Base-by-base conservation (phyloP, 2,888 invertebrate species). In the Notodromas monacha region DNA sequence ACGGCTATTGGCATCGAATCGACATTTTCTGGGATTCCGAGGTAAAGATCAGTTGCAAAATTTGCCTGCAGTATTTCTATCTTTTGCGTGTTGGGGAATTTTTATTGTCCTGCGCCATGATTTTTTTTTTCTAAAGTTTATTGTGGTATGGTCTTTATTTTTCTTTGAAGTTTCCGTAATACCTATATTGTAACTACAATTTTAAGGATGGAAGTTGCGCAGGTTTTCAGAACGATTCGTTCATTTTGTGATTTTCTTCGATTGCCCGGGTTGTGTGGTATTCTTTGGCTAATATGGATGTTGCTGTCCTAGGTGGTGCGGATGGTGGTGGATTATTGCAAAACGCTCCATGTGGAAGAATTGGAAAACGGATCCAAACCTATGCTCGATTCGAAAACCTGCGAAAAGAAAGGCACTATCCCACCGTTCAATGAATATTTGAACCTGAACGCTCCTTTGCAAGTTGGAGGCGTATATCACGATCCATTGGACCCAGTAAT, bases 1-100 rank as follows among this genome's bases (percentile, higher is more conserved):
- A 99, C 46, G 92, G 89, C 4, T 74, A 79, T 48, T 96, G 96
- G 92, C 96, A 99, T 51, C 62, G 79, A 34, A 56, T 96, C 34
- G 89, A 89, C 45, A 63, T 99, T 38, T 81, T 81, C 47, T 86
- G 84, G 76, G 69, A 76, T 40, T 76, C 77, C 3, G 84, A 86
- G 50, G 57, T 56, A 36, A 38, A 35, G 31, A 16, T 8, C 14
- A 11, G 15, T 16, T 11, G n/a, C 8, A 14, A 8, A 8, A 14
- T 12, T 21, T 15, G 4, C n/a, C 3, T 13, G 14, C 2, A n/a
- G 2, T 2, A 3, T n/a, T 16, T 33, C 26, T 4, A 15, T 13
- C 8, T 26, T n/a, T 26, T n/a, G n/a, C n/a, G n/a, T n/a, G n/a
- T n/a, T n/a, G n/a, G n/a, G n/a, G n/a, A n/a, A n/a, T n/a, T n/a